Percentiles rank a stretch among this genome's conserved stretches.
phyloP scores from a whole-genome alignment of 1,140 invertebrate genomes.

The Drosophila nasuta region DNA sequence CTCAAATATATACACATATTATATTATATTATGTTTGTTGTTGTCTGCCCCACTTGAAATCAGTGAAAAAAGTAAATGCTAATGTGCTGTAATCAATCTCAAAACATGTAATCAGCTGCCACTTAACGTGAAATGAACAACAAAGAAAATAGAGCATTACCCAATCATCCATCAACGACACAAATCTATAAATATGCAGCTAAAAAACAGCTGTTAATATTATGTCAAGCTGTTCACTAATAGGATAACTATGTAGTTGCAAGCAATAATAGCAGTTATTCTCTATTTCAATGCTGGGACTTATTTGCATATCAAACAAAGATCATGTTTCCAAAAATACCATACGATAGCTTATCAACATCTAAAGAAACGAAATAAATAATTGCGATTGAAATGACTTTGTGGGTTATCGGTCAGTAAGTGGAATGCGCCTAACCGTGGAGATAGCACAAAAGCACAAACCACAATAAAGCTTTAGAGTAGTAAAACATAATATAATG shows the following conservation, averaged over 20 bases:
- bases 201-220: neutral
- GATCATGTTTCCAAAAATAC: neutral
- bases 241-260: neutral
- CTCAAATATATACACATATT: neutral
- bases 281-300: neutral
- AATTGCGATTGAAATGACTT: neutral
- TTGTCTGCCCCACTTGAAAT: constrained; percentile 11
- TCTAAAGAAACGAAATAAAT: neutral
- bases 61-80: constrained; percentile 1
- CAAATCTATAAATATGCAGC: constrained; percentile 1
- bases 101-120: neutral
- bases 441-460: neutral
- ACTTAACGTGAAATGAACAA: neutral
- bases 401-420: constrained; percentile 1
- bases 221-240: neutral
- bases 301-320: neutral
- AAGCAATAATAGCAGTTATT: neutral
- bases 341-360: neutral
- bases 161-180: neutral
- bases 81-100: constrained; percentile 3
- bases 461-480: neutral
- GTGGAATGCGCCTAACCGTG: neutral
- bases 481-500: too few relatives aligned
- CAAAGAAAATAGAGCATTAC: neutral
- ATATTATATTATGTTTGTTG: neutral